phyloP scores from a whole-genome alignment of 2,888 invertebrate species.

The Globia sparganii region DNA sequence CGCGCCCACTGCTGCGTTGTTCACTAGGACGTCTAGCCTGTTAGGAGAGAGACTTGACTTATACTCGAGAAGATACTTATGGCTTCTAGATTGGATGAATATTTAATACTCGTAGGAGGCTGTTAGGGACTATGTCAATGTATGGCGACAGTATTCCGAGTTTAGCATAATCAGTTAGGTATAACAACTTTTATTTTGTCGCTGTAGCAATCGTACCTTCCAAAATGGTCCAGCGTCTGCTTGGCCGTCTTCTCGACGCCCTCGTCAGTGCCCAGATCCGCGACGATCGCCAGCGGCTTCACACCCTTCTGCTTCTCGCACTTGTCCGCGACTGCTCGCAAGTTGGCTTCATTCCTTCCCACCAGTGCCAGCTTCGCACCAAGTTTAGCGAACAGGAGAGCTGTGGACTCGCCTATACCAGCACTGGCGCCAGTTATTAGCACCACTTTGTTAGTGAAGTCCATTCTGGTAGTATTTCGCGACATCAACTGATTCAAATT shows the following conservation, averaged over 20 bases:
- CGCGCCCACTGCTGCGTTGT: constrained; percentile 90
- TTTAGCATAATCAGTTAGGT: neutral
- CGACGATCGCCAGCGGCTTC: constrained; percentile 69
- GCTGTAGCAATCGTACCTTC: constrained; percentile 42
- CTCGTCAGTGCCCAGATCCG: constrained; percentile 74
- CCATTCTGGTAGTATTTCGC: constrained; percentile 23
- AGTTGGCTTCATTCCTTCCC: constrained; percentile 69
- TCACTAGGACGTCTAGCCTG: constrained; percentile 73
- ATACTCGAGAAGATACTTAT: neutral
- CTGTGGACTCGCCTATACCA: constrained; percentile 73
- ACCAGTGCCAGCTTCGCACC: constrained; percentile 72
- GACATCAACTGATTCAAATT: constrained; percentile 10
- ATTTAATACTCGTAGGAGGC: neutral
- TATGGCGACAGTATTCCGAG: neutral
- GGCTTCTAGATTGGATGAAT: neutral
- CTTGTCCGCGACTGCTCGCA: constrained; percentile 64
- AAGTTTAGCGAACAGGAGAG: constrained; percentile 69
- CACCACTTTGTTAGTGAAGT: constrained; percentile 73
- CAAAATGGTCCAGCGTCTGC: constrained; percentile 70
- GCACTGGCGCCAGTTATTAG: constrained; percentile 76
- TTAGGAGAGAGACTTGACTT: neutral
- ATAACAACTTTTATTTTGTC: neutral
- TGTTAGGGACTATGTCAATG: neutral
- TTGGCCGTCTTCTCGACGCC: constrained; percentile 72
- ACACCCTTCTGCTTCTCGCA: constrained; percentile 66